Evolutionary conservation across 1,140 invertebrate genomes (phyloP), one percentile per base, ranked within the genome.

Genomic region (Orchesella cincta): DNA sequence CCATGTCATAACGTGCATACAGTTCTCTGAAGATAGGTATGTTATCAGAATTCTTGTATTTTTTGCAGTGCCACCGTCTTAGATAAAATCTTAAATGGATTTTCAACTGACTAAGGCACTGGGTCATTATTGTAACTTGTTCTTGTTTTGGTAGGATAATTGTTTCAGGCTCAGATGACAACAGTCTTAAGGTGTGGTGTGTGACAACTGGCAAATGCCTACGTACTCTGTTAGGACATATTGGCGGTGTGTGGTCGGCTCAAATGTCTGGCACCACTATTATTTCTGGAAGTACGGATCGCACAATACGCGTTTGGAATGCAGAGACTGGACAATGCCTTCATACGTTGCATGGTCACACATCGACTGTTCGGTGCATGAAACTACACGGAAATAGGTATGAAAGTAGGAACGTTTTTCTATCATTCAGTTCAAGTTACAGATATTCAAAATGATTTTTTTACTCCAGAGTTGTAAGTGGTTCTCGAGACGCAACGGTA

Each of bases 131-230:
- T n/a, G n/a, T n/a, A n/a, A n/a, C n/a, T n/a, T n/a, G n/a, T n/a
- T n/a, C n/a, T n/a, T n/a, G n/a, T n/a, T n/a, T n/a, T n/a, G n/a
- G 5, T 46, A 64, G 1, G 73, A 82, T 94, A 54, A 97, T 99
- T 82, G 95, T 99, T 20, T 98, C 96, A 84, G 98, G 97, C 12
- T 98, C 96, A 14, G 98, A 99, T 87, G 98, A 99, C 84, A 98
- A 98, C 85, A 99, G 97, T 0, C 89, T 99, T 0, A 98, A 98
- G 89, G 95, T 99, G n/a, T 99, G 98, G 98, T 98, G 94, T 1
- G 95, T 94, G 0, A 90, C 92, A 23, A 96, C 94, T 28, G 97
- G 96, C 83, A 96, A 96, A 93, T 98, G 97, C 84, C 86, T 98
- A 70, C 90, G 93, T 75, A 98, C 95, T 0, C 87, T 99, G 76